Evolutionary conservation across 2,888 invertebrate species (phyloP).

Genomic region (Sinodicranocentrus sp.): DNA sequence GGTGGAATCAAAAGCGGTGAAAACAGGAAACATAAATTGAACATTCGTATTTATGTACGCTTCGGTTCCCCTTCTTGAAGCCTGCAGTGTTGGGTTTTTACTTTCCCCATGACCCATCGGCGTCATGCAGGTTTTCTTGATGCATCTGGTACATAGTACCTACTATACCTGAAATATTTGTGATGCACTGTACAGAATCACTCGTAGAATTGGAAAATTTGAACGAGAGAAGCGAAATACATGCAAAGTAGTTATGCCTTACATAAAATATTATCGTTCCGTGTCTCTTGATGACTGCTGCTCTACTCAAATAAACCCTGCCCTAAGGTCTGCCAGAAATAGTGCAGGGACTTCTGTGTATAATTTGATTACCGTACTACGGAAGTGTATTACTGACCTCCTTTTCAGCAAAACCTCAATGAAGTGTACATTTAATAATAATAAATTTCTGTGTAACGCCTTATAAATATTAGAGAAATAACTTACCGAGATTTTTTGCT

Average conservation of each 20-base stretch:
- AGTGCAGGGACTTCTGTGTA: too few species aligned
- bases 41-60: too few species aligned
- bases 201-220: conserved; percentile 50
- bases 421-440: too few species aligned
- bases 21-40: conserved; percentile 1
- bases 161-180: conserved; percentile 6
- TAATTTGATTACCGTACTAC: too few species aligned
- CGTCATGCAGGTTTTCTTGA: neutral
- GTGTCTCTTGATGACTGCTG: conserved; percentile 36
- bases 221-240: conserved; percentile 48
- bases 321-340: too few species aligned
- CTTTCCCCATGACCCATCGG: neutral
- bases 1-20: neutral
- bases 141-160: neutral
- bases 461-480: too few species aligned
- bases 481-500: too few species aligned
- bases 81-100: neutral
- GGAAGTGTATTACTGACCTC: too few species aligned
- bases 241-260: conserved; percentile 35
- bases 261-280: conserved; percentile 38
- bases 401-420: too few species aligned
- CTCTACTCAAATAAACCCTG: too few species aligned
- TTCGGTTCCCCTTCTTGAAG: neutral
- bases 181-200: conserved; percentile 46
- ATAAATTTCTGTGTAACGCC: too few species aligned